These are phyloP conservation scores for Gallinago undulata DNA, from an alignment of 2,113 vertebrate genomes.

Conservation along the genomic window DNA sequence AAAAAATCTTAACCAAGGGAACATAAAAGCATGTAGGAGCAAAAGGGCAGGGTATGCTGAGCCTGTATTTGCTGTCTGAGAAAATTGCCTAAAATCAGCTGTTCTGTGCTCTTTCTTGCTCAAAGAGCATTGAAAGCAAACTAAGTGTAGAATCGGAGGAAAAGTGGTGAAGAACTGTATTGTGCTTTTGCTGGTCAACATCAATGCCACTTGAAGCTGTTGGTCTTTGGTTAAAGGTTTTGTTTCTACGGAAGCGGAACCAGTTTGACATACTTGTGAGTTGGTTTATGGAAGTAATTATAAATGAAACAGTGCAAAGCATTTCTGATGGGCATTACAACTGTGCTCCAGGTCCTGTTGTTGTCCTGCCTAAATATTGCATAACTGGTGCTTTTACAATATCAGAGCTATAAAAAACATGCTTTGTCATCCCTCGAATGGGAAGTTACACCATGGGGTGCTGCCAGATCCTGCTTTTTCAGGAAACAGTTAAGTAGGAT, in stretches of 20 bases:
- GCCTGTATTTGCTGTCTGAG: neutral
- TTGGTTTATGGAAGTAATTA: neutral
- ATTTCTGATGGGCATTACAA: neutral
- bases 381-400: neutral
- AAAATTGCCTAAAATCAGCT: neutral
- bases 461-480: neutral
- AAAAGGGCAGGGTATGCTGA: neutral
- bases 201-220: neutral
- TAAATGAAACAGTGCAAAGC: neutral
- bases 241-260: neutral
- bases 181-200: neutral
- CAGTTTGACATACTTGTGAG: neutral
- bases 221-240: neutral
- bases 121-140: neutral
- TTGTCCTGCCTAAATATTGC: neutral
- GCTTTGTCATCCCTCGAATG: neutral
- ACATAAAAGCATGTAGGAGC: neutral
- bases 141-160: neutral
- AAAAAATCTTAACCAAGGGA: neutral
- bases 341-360: neutral
- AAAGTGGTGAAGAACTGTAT: neutral
- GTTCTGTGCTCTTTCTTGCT: neutral
- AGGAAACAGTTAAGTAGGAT: neutral
- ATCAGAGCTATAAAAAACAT: neutral
- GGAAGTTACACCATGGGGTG: neutral